A percentile compares a stretch with the other conserved stretches of the same genome.
Conservation (phyloP, 2,888 invertebrate species). For the Plagiodera versicolora region DNA sequence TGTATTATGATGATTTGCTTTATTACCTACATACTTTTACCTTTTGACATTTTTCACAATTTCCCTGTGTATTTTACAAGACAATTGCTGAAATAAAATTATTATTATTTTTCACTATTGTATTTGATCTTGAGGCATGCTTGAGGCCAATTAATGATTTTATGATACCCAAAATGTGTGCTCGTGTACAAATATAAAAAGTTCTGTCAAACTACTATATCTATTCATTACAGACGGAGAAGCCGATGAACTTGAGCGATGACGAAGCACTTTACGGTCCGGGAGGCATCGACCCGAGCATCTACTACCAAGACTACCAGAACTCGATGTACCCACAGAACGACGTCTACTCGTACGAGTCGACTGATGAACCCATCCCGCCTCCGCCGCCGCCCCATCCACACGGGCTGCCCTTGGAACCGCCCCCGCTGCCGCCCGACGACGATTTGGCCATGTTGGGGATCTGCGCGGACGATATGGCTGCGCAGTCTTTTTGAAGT, state of each 20-base stretch:
- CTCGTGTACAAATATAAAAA: too few species aligned
- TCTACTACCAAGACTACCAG: constrained; percentile 46
- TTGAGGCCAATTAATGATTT: too few species aligned
- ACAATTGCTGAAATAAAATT: too few species aligned
- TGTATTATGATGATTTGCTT: too few species aligned
- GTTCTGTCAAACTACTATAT: too few species aligned
- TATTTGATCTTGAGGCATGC: too few species aligned
- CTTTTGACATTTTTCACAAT: too few species aligned
- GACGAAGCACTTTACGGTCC: constrained; percentile 39
- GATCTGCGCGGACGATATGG: constrained; percentile 80
- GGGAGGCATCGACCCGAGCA: constrained; percentile 35
- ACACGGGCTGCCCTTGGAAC: constrained; percentile 51
- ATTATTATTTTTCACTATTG: too few species aligned
- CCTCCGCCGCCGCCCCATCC: constrained; percentile 42
- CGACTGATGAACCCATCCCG: constrained; percentile 19
- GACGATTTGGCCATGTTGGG: constrained; percentile 81
- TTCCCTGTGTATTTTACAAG: too few species aligned
- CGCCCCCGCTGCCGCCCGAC: constrained; percentile 52
- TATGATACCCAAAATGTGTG: too few species aligned
- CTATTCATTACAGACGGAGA: constrained; percentile 11
- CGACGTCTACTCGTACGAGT: constrained; percentile 45
- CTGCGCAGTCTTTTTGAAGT: constrained; percentile 58
- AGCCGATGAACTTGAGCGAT: constrained; percentile 29
- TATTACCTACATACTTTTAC: too few species aligned
- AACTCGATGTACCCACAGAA: constrained; percentile 46